A percentile compares a stretch with the other conserved stretches of the same genome.
Evolutionary conservation across 2,888 invertebrate species (phyloP).

Genomic region (Diploptera punctata): DNA sequence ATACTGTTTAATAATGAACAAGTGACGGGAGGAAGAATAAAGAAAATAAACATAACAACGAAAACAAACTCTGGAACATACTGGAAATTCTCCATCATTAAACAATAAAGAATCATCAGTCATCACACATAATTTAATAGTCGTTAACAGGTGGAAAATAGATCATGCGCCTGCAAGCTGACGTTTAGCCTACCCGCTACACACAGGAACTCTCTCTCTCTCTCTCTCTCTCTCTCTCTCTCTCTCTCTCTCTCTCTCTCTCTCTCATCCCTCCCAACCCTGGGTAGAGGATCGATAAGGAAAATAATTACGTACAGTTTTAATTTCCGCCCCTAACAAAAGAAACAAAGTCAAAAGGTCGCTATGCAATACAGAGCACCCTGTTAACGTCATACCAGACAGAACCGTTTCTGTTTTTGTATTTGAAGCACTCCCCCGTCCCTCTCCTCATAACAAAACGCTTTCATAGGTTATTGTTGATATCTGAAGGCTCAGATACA

Average conservation of each 20-base stretch:
- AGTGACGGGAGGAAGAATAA: too few relatives aligned
- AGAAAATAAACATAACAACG: too few relatives aligned
- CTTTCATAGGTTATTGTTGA: not conserved
- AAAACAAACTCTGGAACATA: too few relatives aligned
- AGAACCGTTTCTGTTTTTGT: not conserved
- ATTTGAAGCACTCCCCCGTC: not conserved
- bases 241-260: not conserved
- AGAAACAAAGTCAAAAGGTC: conserved; percentile 21
- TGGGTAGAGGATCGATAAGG: conserved; percentile 12
- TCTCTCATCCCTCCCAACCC: not conserved
- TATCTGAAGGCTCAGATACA: not conserved
- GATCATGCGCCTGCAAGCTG: not conserved
- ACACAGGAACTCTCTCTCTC: conserved; percentile 5
- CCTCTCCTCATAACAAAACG: too few relatives aligned
- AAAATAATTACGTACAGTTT: conserved; percentile 25
- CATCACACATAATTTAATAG: not conserved
- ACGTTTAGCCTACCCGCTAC: not conserved
- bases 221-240: too few relatives aligned
- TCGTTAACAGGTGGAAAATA: conserved; percentile 2
- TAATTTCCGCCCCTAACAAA: conserved; percentile 27
- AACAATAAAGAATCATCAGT: not conserved
- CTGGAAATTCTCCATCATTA: not conserved
- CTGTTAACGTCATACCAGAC: not conserved
- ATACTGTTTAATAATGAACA: too few relatives aligned
- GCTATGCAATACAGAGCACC: conserved; percentile 1